Percentiles rank a stretch among this genome's conserved stretches.
Conservation (phyloP, 2,888 invertebrate genomes). For the Pandemis cinnamomeana region DNA sequence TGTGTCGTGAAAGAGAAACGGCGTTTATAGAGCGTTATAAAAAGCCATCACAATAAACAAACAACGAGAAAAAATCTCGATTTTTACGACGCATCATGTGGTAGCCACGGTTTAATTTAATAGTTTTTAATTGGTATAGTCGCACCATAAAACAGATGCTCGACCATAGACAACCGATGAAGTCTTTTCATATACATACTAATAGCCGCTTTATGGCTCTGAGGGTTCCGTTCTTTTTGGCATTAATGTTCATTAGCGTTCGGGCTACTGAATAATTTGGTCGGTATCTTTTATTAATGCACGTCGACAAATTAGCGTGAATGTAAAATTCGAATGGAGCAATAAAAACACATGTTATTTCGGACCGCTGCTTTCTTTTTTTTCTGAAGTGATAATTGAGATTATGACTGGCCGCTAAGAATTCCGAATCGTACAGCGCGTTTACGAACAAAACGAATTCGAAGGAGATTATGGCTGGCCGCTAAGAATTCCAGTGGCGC, state of each 20-base stretch:
- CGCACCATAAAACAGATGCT: constrained; percentile 77
- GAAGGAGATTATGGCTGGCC: not conserved
- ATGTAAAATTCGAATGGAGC: constrained; percentile 81
- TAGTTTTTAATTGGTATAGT: constrained; percentile 83
- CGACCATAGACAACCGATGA: constrained; percentile 70
- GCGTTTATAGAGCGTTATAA: constrained; percentile 64
- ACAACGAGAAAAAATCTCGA: constrained; percentile 66
- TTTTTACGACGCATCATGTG: constrained; percentile 76
- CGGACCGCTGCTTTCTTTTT: constrained; percentile 67
- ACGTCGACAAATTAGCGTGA: constrained; percentile 82
- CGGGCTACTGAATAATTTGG: constrained; percentile 82
- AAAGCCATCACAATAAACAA: constrained; percentile 81
- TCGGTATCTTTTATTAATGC: constrained; percentile 77
- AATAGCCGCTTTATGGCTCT: constrained; percentile 67
- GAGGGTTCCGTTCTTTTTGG: constrained; percentile 67
- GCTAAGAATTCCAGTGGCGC: not conserved
- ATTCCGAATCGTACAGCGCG: constrained; percentile 67
- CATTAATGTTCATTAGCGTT: constrained; percentile 81
- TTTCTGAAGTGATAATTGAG: constrained; percentile 82
- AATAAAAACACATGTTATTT: constrained; percentile 75
- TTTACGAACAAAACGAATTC: constrained; percentile 22
- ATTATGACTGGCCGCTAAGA: constrained; percentile 73
- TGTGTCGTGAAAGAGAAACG: constrained; percentile 43
- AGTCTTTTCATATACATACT: constrained; percentile 74
- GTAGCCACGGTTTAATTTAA: constrained; percentile 79